Base-by-base conservation (phyloP, 2,797 vertebrate genomes). In the Philypnodon macrostomus region DNA sequence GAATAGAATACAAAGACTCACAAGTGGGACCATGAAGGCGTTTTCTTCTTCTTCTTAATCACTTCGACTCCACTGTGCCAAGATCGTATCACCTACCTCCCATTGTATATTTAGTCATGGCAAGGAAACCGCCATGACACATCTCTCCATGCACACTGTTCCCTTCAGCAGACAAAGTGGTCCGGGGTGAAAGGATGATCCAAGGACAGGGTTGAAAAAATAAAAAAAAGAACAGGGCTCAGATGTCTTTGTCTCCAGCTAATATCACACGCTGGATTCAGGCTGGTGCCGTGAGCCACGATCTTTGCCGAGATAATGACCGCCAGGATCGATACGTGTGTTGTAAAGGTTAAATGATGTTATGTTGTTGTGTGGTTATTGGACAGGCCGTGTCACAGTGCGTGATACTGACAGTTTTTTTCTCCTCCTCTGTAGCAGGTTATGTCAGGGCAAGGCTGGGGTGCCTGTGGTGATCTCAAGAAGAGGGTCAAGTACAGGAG, bases 271-370 rank as follows among this genome's bases (percentile, higher is more conserved):
- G 75, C 68, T 80, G 68, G 84, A 85, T 80, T 85, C 86, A 75
- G 78, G 77, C 79, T 47, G 58, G 45, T 78, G 82, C 75, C 63
- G 75, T 55, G 64, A 80, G 83, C 84, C 76, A 77, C 53, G 90
- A 91, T 91, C 21, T 41, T 31, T 30, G 71, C 13, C n/a, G 53
- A n/a, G 90, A 92, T 92, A 91, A 88, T 76, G 60, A 56, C 70
- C 78, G 77, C 78, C 76, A 70, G 79, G 89, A 92, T 92, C 90
- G 88, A 92, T 92, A 89, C 54, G 32, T 69, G 81, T 79, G 88
- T 88, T 91, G 90, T 90, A 91, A 90, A 92, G 90, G 90, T 92
- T 92, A 91, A 92, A 90, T 82, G 90, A 90, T 87, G 88, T 85
- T 88, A 87, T 87, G 88, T 88, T 81, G 80, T 65, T n/a, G 68